Evolutionary conservation across 2,888 invertebrate genomes (phyloP), one percentile per base, ranked within the genome.

Genomic region (Parascotia fuliginaria): DNA sequence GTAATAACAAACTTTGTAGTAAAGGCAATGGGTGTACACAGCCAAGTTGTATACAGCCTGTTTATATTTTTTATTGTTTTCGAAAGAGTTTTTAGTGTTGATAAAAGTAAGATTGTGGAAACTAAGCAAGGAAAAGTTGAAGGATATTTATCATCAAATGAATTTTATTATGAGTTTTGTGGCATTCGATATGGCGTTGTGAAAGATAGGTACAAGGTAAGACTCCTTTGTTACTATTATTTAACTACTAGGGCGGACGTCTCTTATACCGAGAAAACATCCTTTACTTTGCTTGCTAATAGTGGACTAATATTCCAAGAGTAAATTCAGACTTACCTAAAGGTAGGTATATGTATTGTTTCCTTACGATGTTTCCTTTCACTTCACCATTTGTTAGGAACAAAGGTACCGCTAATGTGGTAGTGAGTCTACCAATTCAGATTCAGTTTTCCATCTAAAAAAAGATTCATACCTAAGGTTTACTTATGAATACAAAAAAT

Each of bases 51-150:
- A 28, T 51, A 46, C 36, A 52, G 37, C 32, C 27, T 76, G 49
- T 40, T 80, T 40, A 39, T 76, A 68, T 70, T 83, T 39, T 60
- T 67, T 29, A 59, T 75, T 43, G 24, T 67, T 68, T 59, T 77
- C 39, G 55, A 62, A 40, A 60, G 55, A 41, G 72, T 70, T 15
- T 49, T 63, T 34, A 55, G 79, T 27, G 64, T 73, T 16, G 75
- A 79, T n/a, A 72, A 73, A 28, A 75, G 70, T 0, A 79, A 77
- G 51, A 73, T 85, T 29, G 83, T 90, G 0, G 64, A 67, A 2
- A 91, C 90, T 0, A 79, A 80, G 13, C 83, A 90, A 36, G 92
- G 92, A 0, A 79, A 81, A 61, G 75, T 92, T 0, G 85, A 90
- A 56, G 92, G 92, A 0, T 72, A 55, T 56, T 74, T 92, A 39